These are phyloP conservation scores for Dromococcyx pavoninus DNA, from an alignment of 2,797 vertebrate genomes.

Conservation along the genomic window DNA sequence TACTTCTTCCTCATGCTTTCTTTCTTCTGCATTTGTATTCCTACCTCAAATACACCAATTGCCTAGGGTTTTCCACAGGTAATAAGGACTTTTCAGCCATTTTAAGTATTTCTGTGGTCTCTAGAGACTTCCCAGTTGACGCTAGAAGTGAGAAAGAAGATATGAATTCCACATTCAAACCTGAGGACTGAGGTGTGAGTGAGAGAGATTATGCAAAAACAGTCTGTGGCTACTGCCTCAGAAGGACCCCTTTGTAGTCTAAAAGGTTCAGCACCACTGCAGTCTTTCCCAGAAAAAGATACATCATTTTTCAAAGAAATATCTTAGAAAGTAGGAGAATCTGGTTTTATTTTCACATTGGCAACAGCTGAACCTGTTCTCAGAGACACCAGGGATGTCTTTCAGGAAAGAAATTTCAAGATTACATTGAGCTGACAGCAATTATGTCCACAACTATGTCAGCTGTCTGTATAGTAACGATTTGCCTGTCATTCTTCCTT, in stretches of 20 bases:
- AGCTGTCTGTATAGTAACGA: neutral
- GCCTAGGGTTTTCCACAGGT: neutral
- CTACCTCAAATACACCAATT: neutral
- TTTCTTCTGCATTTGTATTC: slow-evolving; percentile 13
- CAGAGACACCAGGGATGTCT: neutral
- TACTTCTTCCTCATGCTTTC: neutral
- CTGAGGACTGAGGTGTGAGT: neutral
- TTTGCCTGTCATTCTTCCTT: neutral
- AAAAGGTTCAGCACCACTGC: neutral
- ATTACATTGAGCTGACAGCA: neutral
- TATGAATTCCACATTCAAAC: neutral
- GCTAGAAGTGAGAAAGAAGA: slow-evolving; percentile 4
- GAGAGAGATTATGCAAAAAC: neutral
- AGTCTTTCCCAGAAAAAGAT: neutral
- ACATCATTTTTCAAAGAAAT: neutral
- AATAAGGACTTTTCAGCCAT: slow-evolving; percentile 8
- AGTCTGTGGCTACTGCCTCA: neutral
- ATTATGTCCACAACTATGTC: neutral
- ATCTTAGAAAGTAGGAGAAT: neutral
- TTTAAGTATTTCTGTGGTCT: slow-evolving; percentile 43
- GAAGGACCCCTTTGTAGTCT: neutral
- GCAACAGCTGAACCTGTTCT: neutral
- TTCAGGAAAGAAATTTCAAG: neutral
- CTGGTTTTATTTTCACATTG: neutral
- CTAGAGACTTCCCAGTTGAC: neutral